Conservation (phyloP, 2,888 invertebrate genomes). For the Odontomyia ornata region DNA sequence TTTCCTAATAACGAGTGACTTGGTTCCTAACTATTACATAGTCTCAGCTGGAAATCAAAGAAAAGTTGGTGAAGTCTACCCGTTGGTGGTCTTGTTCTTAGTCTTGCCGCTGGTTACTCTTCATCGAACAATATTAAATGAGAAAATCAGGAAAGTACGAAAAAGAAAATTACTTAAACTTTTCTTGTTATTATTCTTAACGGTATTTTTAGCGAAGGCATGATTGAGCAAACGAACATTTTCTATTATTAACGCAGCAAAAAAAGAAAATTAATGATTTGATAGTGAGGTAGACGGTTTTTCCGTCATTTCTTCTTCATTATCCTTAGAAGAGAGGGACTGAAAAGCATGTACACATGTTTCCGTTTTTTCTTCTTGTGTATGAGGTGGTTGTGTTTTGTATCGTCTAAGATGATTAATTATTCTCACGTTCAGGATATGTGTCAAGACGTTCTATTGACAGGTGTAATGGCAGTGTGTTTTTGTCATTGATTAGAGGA, state of each 20-base stretch:
- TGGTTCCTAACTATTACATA: conserved; percentile 18
- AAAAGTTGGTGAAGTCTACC: conserved; percentile 42
- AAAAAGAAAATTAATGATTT: conserved; percentile 46
- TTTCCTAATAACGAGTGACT: conserved; percentile 5
- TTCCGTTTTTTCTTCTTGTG: too few relatives aligned
- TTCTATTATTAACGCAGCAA: conserved; percentile 40
- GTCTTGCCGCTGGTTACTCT: too few relatives aligned
- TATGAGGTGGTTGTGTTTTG: too few relatives aligned
- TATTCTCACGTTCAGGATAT: too few relatives aligned
- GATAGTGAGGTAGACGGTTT: conserved; percentile 44
- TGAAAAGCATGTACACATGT: too few relatives aligned
- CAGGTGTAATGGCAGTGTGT: too few relatives aligned
- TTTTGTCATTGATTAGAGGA: too few relatives aligned
- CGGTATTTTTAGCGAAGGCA: conserved; percentile 17
- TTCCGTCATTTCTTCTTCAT: too few relatives aligned
- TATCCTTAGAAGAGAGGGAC: too few relatives aligned
- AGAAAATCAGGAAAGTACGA: conserved; percentile 41
- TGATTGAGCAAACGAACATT: not conserved
- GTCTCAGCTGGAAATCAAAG: conserved; percentile 45
- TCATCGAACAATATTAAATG: conserved; percentile 46
- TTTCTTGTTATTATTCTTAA: conserved; percentile 47
- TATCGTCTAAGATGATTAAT: too few relatives aligned
- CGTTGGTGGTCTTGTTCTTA: too few relatives aligned
- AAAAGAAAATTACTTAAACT: conserved; percentile 37
- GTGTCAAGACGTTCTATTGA: too few relatives aligned